A percentile compares a stretch with the other conserved stretches of the same genome.
These are phyloP conservation scores for Rhizoglyphus robini DNA, from an alignment of 1,140 invertebrate species.

Conservation along the genomic window DNA sequence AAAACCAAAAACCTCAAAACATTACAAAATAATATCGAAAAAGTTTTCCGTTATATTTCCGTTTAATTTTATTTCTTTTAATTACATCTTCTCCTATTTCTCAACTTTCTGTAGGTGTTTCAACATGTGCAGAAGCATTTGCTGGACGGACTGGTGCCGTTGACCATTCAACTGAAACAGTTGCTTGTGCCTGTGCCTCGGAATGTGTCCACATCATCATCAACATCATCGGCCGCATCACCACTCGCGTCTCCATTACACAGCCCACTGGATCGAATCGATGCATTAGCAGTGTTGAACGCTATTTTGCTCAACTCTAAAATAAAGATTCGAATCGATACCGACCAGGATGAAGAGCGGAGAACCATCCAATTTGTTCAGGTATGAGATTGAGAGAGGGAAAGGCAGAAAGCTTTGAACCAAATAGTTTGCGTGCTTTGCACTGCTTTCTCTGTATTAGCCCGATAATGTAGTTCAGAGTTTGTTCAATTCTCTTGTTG, in stretches of 20 bases:
- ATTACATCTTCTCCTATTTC: too few species aligned
- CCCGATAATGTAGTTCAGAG: too few species aligned
- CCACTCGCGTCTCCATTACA: background rate
- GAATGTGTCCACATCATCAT: background rate
- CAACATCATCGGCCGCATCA: background rate
- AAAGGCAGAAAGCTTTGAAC: background rate
- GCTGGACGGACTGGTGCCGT: background rate
- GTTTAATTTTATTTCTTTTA: too few species aligned
- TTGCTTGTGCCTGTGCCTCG: background rate
- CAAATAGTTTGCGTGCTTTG: too few species aligned
- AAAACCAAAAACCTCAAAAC: too few species aligned
- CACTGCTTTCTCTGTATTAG: too few species aligned
- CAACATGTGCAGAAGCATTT: background rate
- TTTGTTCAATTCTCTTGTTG: too few species aligned
- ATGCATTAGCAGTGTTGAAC: conserved; percentile 17
- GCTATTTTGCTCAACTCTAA: background rate
- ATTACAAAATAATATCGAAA: too few species aligned
- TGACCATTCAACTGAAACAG: background rate
- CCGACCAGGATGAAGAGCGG: background rate
- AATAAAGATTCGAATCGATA: background rate
- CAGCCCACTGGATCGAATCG: conserved; percentile 22
- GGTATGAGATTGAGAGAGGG: background rate
- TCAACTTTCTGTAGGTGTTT: background rate
- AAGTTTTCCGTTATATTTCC: too few species aligned
- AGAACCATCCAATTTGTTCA: background rate